These are phyloP conservation scores for Leptopterna dolabrata DNA, from an alignment of 2,888 invertebrate species.

Conservation along the genomic window DNA sequence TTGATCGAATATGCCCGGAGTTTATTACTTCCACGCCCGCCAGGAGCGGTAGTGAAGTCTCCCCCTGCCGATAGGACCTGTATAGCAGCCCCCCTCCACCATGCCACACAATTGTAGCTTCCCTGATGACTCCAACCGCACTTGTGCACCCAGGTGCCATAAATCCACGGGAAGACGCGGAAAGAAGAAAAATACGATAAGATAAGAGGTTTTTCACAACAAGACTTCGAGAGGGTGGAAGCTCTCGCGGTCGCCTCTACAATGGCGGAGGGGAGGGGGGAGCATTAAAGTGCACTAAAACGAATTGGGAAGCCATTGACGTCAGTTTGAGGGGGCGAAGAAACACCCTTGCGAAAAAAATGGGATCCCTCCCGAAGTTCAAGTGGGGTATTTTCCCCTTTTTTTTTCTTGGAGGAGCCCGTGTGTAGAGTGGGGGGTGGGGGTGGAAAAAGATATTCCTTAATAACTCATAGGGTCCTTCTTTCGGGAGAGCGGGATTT, in stretches of 20 bases:
- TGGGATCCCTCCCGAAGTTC: conserved; percentile 1
- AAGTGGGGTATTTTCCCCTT: neutral
- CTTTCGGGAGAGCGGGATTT: neutral
- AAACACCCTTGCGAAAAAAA: neutral
- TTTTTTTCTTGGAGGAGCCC: neutral
- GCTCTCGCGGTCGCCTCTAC: neutral
- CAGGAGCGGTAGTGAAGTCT: too few relatives aligned
- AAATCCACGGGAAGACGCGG: neutral
- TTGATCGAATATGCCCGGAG: too few relatives aligned
- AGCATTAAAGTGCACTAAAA: conserved; percentile 56
- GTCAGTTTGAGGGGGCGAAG: conserved; percentile 36
- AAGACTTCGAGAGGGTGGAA: conserved; percentile 19
- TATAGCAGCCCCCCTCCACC: too few relatives aligned
- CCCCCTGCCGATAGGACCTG: too few relatives aligned
- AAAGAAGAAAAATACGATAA: conserved; percentile 14
- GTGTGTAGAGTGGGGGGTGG: too few relatives aligned
- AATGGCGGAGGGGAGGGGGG: neutral
- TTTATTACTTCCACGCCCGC: too few relatives aligned
- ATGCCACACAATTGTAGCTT: neutral
- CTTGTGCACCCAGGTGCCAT: conserved; percentile 38
- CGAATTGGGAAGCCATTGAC: conserved; percentile 57
- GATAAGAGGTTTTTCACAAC: conserved; percentile 29
- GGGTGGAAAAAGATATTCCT: conserved; percentile 46
- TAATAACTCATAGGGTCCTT: conserved; percentile 52
- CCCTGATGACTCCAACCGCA: conserved; percentile 16